Percentiles rank a stretch among this genome's conserved stretches.
Evolutionary conservation across 2,888 invertebrate genomes (phyloP).

Genomic region (Phaedon cochleariae): DNA sequence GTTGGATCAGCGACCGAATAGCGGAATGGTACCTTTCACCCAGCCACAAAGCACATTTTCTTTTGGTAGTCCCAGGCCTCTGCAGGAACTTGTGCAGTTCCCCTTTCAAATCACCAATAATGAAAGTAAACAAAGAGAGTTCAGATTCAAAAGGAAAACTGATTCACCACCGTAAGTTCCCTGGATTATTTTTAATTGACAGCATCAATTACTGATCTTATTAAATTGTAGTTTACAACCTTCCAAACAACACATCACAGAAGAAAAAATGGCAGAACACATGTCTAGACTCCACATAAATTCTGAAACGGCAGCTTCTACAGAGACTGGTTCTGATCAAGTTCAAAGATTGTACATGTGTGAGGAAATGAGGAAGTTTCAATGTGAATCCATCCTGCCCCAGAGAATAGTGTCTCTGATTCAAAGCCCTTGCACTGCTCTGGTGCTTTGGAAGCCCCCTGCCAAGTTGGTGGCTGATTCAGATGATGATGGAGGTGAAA

Average conservation of each 20-base stretch:
- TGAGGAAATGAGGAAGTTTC: constrained; percentile 74
- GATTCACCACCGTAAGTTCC: constrained; percentile 57
- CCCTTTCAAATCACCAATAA: constrained; percentile 43
- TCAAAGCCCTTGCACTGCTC: constrained; percentile 78
- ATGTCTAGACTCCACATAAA: constrained; percentile 78
- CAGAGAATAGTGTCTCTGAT: constrained; percentile 70
- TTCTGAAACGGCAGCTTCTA: constrained; percentile 55
- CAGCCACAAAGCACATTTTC: constrained; percentile 39
- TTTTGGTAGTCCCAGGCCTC: constrained; percentile 33
- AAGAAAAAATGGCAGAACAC: constrained; percentile 86
- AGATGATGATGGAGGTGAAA: constrained; percentile 55
- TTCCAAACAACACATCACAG: constrained; percentile 80
- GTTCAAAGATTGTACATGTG: constrained; percentile 68
- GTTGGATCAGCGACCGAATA: background rate
- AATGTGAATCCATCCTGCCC: constrained; percentile 74
- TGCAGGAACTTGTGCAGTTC: constrained; percentile 47
- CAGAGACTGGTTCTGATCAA: constrained; percentile 52
- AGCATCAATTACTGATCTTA: no score
- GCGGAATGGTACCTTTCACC: background rate
- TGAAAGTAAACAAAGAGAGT: constrained; percentile 30
- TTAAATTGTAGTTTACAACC: constrained; percentile 52
- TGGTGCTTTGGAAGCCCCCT: constrained; percentile 84
- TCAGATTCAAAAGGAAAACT: constrained; percentile 55
- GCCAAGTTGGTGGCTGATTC: constrained; percentile 41
- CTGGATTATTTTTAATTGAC: background rate